These are phyloP conservation scores for Pasiphila rectangulata DNA, from an alignment of 2,888 invertebrate genomes.

Conservation along the genomic window DNA sequence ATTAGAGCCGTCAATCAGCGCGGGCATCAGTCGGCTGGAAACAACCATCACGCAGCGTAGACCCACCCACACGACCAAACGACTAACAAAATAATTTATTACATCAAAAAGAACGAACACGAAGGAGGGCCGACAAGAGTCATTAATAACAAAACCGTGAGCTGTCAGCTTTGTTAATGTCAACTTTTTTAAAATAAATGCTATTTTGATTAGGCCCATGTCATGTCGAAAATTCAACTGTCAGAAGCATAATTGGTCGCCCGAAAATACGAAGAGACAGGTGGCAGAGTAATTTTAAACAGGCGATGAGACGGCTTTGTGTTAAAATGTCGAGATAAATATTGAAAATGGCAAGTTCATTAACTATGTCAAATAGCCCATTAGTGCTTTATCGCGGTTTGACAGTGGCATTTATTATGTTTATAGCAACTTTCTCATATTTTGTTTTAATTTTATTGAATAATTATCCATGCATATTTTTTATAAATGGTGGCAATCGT, in stretches of 20 bases:
- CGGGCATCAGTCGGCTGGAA: conserved; percentile 55
- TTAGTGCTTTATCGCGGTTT: conserved; percentile 33
- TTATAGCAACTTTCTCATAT: conserved; percentile 29
- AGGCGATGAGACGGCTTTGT: conserved; percentile 28
- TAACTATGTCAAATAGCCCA: conserved; percentile 34
- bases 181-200: conserved; percentile 77
- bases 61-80: conserved; percentile 56
- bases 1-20: conserved; percentile 72
- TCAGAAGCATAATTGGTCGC: conserved; percentile 81
- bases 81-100: conserved; percentile 66
- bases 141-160: conserved; percentile 78
- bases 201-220: conserved; percentile 83
- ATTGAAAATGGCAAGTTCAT: conserved; percentile 32
- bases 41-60: conserved; percentile 61
- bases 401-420: conserved; percentile 30
- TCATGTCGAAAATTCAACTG: conserved; percentile 81
- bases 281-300: conserved; percentile 51
- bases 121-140: conserved; percentile 51
- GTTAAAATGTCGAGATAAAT: conserved; percentile 30
- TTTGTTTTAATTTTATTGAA: conserved; percentile 27
- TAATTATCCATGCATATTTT: conserved; percentile 28
- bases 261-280: conserved; percentile 61
- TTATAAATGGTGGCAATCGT: conserved; percentile 26
- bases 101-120: conserved; percentile 56
- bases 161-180: conserved; percentile 78